Base-by-base conservation (phyloP, 2,113 vertebrate genomes). In the Zapus hudsonius region DNA sequence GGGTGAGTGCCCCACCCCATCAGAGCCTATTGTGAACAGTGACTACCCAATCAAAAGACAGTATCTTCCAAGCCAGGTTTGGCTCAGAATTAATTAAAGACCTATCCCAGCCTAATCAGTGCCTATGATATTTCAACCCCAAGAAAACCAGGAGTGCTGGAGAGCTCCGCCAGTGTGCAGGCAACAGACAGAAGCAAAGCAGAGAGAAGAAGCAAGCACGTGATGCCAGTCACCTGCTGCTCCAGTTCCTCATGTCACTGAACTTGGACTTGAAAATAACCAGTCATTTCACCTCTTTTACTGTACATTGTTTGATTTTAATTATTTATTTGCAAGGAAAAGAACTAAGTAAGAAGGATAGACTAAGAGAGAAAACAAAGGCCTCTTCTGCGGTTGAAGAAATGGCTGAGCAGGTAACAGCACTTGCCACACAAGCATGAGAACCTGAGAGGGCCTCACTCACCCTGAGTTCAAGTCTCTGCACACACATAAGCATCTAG, bases 171-270 rank as follows among this genome's bases (percentile, higher is more conserved):
- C n/a, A n/a, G n/a, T n/a, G n/a, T n/a, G n/a, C n/a, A n/a, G n/a
- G n/a, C n/a, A n/a, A n/a, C n/a, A n/a, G n/a, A n/a, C n/a, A n/a
- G n/a, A n/a, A n/a, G n/a, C n/a, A n/a, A 22, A 17, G 69, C 0
- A 2, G 0, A 5, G 11, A 2, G 6, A 20, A 25, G 73, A 74
- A 64, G 64, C 0, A 0, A 44, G 7, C 7, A 4, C 0, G 1
- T 2, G 0, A 0, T 1, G 81, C 23, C 3, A 1, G 15, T 19
- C 33, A 52, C 23, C 23, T 20, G 8, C 9, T 47, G 11, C 38
- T 66, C 25, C 16, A 29, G 29, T 0, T 1, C 15, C 38, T 57
- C 5, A 1, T 19, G 64, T n/a, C 20, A n/a, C 19, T 20, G 36
- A 55, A 19, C 57, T 5, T 22, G 47, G 38, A n/a, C 55, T 38